Conservation (phyloP, 2,797 vertebrate genomes). For the Sylvia borin region DNA sequence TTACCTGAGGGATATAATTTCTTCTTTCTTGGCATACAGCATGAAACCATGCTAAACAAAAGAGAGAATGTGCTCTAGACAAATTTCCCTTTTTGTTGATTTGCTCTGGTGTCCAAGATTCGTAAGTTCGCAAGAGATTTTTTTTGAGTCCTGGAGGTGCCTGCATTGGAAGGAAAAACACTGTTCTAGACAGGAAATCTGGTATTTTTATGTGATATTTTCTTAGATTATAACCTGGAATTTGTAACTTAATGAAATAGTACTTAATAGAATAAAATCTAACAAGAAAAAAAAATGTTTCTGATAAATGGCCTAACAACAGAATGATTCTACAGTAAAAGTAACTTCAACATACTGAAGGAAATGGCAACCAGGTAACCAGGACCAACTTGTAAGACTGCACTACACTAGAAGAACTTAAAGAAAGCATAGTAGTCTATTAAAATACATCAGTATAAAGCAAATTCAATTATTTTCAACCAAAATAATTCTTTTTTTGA, state of each 20-base stretch:
- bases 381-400: not conserved
- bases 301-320: not conserved
- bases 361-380: not conserved
- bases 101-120: constrained; percentile 94
- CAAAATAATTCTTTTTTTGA: not conserved
- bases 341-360: not conserved
- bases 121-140: constrained; percentile 94
- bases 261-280: not conserved
- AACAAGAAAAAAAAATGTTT: not conserved
- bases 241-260: not conserved
- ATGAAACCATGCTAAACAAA: constrained; percentile 97
- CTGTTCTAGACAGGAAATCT: not conserved
- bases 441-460: not conserved
- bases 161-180: constrained; percentile 69
- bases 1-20: constrained; percentile 96
- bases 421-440: not conserved
- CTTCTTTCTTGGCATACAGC: constrained; percentile 96
- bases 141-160: constrained; percentile 96
- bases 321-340: not conserved
- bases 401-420: not conserved
- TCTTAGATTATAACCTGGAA: not conserved
- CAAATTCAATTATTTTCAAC: not conserved
- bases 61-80: constrained; percentile 88
- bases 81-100: constrained; percentile 87
- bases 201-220: not conserved